These are phyloP conservation scores for Gnathonemus echidnorhynchus DNA, from an alignment of 2,113 vertebrate genomes.

Conservation along the genomic window DNA sequence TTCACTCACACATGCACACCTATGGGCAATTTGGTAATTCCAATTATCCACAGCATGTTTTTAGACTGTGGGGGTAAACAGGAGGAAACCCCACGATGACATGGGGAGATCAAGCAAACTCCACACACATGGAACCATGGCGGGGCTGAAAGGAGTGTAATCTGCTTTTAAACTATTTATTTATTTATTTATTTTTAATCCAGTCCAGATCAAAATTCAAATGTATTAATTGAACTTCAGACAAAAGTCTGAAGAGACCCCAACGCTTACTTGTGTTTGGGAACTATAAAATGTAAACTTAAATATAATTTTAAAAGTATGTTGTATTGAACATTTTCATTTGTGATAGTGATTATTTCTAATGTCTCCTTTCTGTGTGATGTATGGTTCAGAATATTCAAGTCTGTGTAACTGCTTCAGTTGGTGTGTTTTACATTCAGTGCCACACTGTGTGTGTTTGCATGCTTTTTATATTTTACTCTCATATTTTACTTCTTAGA, in stretches of 20 bases:
- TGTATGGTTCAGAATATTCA: neutral
- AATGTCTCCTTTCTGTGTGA: neutral
- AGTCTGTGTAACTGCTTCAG: neutral
- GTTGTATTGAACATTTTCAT: neutral
- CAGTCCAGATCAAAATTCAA: neutral
- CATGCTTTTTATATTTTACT: neutral
- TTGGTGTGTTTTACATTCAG: neutral
- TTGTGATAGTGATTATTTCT: neutral
- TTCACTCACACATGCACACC: neutral
- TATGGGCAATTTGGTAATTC: neutral
- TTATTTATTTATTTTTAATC: neutral
- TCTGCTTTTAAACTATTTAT: neutral
- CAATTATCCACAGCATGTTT: neutral
- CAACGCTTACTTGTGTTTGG: neutral
- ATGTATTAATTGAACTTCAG: neutral
- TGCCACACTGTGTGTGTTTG: neutral
- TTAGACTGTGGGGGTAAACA: neutral
- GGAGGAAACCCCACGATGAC: neutral
- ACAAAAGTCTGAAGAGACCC: neutral
- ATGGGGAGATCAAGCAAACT: neutral
- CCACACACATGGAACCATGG: neutral
- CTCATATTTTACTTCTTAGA: neutral
- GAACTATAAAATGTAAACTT: neutral
- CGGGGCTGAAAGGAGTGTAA: neutral
- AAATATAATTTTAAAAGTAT: neutral